Evolutionary conservation across 2,113 vertebrate species (phyloP).

Genomic region (Crotalus helleri): DNA sequence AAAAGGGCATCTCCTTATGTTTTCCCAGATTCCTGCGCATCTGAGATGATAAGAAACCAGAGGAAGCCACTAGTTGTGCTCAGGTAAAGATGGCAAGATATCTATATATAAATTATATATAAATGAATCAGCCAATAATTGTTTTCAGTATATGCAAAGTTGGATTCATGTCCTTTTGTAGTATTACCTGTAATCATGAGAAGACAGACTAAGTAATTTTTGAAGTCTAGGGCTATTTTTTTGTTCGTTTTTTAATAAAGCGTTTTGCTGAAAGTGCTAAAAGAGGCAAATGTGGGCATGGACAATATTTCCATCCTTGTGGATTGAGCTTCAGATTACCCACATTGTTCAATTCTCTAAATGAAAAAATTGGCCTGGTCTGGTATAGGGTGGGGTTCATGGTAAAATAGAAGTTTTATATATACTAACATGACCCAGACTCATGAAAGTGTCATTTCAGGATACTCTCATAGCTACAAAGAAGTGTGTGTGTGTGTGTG

Average conservation of each 20-base stretch:
- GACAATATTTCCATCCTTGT: neutral
- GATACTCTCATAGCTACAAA: neutral
- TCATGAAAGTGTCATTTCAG: neutral
- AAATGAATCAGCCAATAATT: neutral
- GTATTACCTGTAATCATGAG: neutral
- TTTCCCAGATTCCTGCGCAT: conserved; percentile 85
- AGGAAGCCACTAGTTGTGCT: conserved; percentile 79
- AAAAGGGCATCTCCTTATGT: conserved; percentile 86
- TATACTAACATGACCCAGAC: neutral
- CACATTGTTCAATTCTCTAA: neutral
- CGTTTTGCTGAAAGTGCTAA: neutral
- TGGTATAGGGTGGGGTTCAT: neutral
- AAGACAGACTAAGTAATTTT: neutral
- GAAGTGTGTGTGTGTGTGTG: neutral
- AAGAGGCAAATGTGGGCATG: neutral
- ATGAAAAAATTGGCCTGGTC: neutral
- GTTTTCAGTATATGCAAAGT: neutral
- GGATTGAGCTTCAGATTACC: neutral
- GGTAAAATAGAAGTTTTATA: neutral
- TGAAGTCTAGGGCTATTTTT: neutral
- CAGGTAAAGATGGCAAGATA: conserved; percentile 68
- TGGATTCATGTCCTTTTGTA: neutral
- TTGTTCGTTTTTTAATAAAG: neutral
- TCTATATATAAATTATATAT: neutral
- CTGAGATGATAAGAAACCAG: conserved; percentile 84